These are phyloP conservation scores for Olivierus martensii DNA, from an alignment of 1,140 invertebrate genomes.

Conservation along the genomic window DNA sequence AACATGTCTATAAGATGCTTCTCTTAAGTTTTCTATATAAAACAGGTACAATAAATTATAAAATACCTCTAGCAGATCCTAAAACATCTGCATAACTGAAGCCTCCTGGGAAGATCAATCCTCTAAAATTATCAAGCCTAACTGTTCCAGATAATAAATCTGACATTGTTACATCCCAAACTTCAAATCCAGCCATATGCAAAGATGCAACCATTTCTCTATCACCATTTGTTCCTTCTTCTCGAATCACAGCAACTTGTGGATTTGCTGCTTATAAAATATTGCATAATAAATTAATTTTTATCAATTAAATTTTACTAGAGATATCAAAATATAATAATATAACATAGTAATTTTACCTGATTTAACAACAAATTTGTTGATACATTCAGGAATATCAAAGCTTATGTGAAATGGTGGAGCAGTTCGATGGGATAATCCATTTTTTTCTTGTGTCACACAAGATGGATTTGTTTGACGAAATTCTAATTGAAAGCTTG, in stretches of 20 bases:
- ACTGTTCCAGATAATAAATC: slow-evolving; percentile 54
- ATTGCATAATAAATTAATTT: slow-evolving; percentile 1
- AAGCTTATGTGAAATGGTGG: slow-evolving; percentile 46
- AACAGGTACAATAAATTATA: background rate
- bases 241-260: slow-evolving; percentile 64
- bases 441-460: slow-evolving; percentile 49
- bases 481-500: slow-evolving; percentile 72
- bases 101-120: slow-evolving; percentile 88
- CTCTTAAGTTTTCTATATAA: too few relatives aligned
- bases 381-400: slow-evolving; percentile 38
- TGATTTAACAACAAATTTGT: background rate
- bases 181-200: slow-evolving; percentile 75
- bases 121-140: slow-evolving; percentile 63
- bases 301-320: background rate
- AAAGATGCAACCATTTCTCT: slow-evolving; percentile 93
- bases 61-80: slow-evolving; percentile 74
- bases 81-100: slow-evolving; percentile 97
- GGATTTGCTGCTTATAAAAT: slow-evolving; percentile 31
- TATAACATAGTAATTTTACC: too few relatives aligned
- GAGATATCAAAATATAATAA: background rate
- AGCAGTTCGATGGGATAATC: slow-evolving; percentile 19
- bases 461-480: slow-evolving; percentile 65
- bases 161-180: slow-evolving; percentile 83
- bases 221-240: slow-evolving; percentile 96
- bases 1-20: too few relatives aligned